These are phyloP conservation scores for Percopsis omiscomaycus DNA, from an alignment of 2,797 vertebrate species.

Conservation along the genomic window DNA sequence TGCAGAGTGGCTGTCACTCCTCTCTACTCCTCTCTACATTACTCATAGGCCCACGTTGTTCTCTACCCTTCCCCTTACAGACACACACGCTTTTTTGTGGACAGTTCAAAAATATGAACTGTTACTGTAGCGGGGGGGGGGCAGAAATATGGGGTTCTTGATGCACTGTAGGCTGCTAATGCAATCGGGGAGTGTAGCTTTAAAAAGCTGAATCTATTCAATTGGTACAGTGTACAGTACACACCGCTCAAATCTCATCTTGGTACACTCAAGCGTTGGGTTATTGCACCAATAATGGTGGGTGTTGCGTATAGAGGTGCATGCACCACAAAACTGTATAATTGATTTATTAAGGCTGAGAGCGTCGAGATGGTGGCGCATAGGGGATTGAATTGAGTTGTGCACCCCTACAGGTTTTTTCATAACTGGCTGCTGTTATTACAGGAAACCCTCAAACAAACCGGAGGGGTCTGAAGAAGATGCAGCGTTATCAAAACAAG, in stretches of 20 bases:
- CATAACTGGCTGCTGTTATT: slow-evolving; percentile 68
- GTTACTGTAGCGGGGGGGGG: too few species aligned
- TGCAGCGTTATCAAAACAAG: slow-evolving; percentile 59
- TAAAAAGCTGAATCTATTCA: too few species aligned
- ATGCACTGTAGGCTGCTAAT: too few species aligned
- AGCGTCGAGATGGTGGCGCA: slow-evolving; percentile 63
- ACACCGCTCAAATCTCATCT: too few species aligned
- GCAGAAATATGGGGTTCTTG: not conserved
- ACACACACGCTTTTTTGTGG: not conserved
- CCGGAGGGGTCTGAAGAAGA: slow-evolving; percentile 37
- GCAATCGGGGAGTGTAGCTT: too few species aligned
- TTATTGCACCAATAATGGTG: slow-evolving; percentile 27
- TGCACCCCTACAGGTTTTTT: slow-evolving; percentile 62
- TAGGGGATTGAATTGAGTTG: slow-evolving; percentile 59
- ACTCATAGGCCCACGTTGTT: too few species aligned
- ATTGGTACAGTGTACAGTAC: too few species aligned
- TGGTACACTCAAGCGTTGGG: too few species aligned
- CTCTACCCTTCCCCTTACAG: too few species aligned
- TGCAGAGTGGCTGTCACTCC: too few species aligned
- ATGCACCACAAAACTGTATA: slow-evolving; percentile 67
- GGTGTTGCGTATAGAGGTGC: slow-evolving; percentile 27
- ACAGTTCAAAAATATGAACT: slow-evolving; percentile 23
- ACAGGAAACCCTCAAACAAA: slow-evolving; percentile 52
- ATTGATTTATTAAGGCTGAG: slow-evolving; percentile 77
- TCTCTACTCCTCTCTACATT: too few species aligned